Evolutionary conservation across 2,888 invertebrate genomes (phyloP), one percentile per base, ranked within the genome.

Genomic region (Macaria liturata): DNA sequence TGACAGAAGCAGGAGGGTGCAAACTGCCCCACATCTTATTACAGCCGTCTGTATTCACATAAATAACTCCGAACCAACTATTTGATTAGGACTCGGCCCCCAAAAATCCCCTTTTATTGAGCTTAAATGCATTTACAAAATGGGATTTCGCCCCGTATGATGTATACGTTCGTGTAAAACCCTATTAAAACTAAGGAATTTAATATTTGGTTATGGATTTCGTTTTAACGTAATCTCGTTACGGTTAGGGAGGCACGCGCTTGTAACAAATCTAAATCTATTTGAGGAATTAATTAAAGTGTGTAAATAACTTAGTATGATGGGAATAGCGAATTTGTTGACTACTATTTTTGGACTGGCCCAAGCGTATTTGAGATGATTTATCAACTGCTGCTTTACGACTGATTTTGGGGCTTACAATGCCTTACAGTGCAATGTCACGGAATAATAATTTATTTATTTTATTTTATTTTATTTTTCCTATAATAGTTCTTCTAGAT

Each of bases 11-110:
- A 71, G 71, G 69, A 75, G 83, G 84, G 70, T 77, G 78, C 71
- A 68, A 75, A 75, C 67, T 72, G 66, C 75, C 71, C 71, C 70
- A 61, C 69, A 70, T 67, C 65, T 65, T 65, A 70, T 67, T 65
- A 65, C 68, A 61, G 57, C 74, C 70, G 74, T 66, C 65, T 59
- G 67, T 68, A 67, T 75, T 75, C 76, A 78, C 78, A 81, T 81
- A 82, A 78, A 82, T 83, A 84, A 81, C 75, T 79, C 81, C 80
- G 81, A 84, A 77, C 82, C 78, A 80, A 84, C 87, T 89, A 87
- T 90, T 90, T 89, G 88, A 90, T 91, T 87, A 89, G 80, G 76
- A 73, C 75, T 74, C 72, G 70, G 70, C 75, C 64, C 66, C 65
- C 58, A 68, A 64, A 61, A 56, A 54, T 56, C 62, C 78, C 82